A percentile compares a stretch with the other conserved stretches of the same genome.
phyloP scores from a whole-genome alignment of 2,888 invertebrate species.

The Acrocera orbiculus region DNA sequence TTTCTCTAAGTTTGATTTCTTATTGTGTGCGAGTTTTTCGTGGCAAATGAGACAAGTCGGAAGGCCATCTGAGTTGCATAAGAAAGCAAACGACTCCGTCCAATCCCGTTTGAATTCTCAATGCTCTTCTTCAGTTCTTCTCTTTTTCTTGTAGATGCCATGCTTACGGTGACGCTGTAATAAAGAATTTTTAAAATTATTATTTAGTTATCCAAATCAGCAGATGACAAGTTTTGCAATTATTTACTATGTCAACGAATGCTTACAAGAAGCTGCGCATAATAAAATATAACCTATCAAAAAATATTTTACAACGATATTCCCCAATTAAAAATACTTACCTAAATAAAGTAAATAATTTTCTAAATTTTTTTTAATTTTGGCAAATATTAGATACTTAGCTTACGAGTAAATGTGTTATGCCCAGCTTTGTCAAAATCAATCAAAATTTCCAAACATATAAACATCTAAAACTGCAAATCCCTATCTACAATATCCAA shows the following conservation, averaged over 20 bases:
- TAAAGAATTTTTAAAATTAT: neutral
- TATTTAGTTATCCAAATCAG: neutral
- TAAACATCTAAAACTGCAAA: neutral
- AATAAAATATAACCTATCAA: neutral
- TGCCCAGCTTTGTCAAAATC: neutral
- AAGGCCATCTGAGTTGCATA: constrained; percentile 1
- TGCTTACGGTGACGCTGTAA: neutral
- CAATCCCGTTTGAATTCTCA: neutral
- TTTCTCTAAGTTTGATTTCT: constrained; percentile 12
- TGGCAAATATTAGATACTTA: neutral
- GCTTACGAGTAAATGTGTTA: neutral
- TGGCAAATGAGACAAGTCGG: no score
- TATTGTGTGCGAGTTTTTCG: no score
- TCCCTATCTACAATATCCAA: no score
- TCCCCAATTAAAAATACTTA: neutral
- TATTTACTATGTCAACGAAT: neutral
- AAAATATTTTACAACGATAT: neutral
- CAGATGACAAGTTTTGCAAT: neutral
- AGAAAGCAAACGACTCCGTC: neutral
- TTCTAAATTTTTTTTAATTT: neutral
- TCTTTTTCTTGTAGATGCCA: neutral
- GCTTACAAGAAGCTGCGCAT: neutral
- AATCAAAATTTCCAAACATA: neutral
- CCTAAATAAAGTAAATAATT: neutral
- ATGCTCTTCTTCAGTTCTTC: no score